Conservation (phyloP, 1,140 invertebrate genomes). For the Musca vetustissima region DNA sequence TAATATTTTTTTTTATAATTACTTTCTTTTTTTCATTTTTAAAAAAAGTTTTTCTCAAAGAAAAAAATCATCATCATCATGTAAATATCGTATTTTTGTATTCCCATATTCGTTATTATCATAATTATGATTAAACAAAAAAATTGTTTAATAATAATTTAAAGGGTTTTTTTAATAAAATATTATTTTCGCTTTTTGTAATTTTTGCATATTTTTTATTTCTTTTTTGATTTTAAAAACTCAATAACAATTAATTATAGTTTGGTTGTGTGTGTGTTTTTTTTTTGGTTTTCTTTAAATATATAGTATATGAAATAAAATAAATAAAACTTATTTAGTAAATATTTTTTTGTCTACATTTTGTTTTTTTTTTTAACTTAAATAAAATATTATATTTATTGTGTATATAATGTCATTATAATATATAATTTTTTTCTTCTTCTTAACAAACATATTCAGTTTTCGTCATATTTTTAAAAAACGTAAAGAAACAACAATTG, state of each 20-base stretch:
- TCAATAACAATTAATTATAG: conserved; percentile 22
- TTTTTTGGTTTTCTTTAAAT: no score
- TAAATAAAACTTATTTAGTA: conserved; percentile 15
- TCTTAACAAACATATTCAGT: no score
- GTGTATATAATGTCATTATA: no score
- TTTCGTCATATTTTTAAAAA: no score
- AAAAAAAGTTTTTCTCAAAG: background rate
- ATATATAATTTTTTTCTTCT: no score
- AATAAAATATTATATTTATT: no score
- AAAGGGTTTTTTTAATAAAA: background rate
- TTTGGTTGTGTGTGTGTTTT: no score
- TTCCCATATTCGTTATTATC: background rate
- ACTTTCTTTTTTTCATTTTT: background rate
- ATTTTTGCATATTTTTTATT: background rate
- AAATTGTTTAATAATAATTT: conserved; percentile 19
- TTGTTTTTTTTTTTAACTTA: no score
- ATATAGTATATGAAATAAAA: background rate
- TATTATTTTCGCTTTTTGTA: background rate
- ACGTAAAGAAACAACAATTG: no score
- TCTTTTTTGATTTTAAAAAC: conserved; percentile 12
- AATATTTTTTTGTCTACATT: no score
- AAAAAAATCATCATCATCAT: conserved; percentile 2
- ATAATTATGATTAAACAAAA: conserved; percentile 10
- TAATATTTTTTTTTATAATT: background rate
- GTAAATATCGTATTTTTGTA: conserved; percentile 20